Base-by-base conservation (phyloP, 2,113 vertebrate genomes). In the Amphiprion ocellaris region DNA sequence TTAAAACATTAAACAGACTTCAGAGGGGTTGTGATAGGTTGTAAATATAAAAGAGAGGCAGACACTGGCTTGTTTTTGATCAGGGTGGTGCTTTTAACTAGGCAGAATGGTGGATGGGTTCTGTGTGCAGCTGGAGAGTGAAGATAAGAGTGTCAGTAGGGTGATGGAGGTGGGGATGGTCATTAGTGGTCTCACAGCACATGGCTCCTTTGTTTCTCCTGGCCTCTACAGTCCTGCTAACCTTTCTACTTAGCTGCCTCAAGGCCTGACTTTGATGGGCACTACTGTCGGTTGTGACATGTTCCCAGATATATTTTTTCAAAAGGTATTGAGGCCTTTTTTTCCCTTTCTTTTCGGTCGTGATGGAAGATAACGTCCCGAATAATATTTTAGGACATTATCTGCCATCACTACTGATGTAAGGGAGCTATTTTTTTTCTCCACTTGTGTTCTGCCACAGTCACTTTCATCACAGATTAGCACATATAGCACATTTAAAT, bases 51-150 rank as follows among this genome's bases (percentile, higher is more conserved):
- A 58, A 46, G 9, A 41, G 41, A 3, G 0, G 14, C 62, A 52
- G 60, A 3, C 41, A 10, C 46, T 21, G 39, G 53, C 61, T 47
- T 1, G 53, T 63, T 72, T 84, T 87, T 81, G 78, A 86, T 88
- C 79, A 75, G 67, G 44, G 47, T 6, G 61, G 66, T 58, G 54
- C 64, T 85, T 83, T 90, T 58, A 83, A 86, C 75, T 66, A 44
- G 49, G 67, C 37, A 60, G 74, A 79, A 77, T 71, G 63, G 81
- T 49, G 61, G 66, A 63, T 4, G 30, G 64, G 8, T 33, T 33
- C 39, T 53, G 5, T 77, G 52, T 87, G 69, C 83, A 90, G 89
- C 90, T 92, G 91, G 49, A 82, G 66, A 77, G 74, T 66, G 72
- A 60, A 90, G 90, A 91, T 90, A 91, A 90, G 87, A 50, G 78